Conservation (phyloP, 2,888 invertebrate genomes). For the Tortricodes alternella region DNA sequence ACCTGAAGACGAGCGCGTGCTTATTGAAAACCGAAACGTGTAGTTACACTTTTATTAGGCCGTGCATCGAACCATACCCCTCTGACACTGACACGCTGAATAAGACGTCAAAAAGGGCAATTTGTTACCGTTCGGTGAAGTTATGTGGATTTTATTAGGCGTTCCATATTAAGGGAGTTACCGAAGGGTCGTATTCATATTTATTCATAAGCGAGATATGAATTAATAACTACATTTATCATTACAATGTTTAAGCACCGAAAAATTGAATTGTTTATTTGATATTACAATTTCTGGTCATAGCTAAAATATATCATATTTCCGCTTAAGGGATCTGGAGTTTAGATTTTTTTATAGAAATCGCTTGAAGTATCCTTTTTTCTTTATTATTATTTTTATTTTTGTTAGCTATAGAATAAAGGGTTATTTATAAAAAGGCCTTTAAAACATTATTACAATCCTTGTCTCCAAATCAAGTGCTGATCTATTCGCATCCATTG, state of each 20-base stretch:
- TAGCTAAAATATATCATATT: no score
- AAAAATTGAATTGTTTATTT: not conserved
- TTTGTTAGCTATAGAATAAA: no score
- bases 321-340: no score
- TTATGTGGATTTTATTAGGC: constrained; percentile 73
- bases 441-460: not conserved
- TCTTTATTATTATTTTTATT: no score
- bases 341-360: no score
- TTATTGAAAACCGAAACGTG: constrained; percentile 50
- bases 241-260: constrained; percentile 8
- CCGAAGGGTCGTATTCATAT: constrained; percentile 56
- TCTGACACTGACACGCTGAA: constrained; percentile 68
- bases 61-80: constrained; percentile 40
- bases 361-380: no score
- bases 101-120: constrained; percentile 79
- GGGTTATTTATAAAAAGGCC: not conserved
- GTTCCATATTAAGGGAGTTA: constrained; percentile 69
- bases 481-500: constrained; percentile 41
- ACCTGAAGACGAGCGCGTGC: constrained; percentile 70
- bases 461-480: constrained; percentile 51
- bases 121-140: constrained; percentile 64
- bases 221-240: constrained; percentile 31
- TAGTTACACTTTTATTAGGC: constrained; percentile 52
- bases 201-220: constrained; percentile 38
- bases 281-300: not conserved